Conservation (phyloP, 2,113 vertebrate species). For the Callocephalon fimbriatum region DNA sequence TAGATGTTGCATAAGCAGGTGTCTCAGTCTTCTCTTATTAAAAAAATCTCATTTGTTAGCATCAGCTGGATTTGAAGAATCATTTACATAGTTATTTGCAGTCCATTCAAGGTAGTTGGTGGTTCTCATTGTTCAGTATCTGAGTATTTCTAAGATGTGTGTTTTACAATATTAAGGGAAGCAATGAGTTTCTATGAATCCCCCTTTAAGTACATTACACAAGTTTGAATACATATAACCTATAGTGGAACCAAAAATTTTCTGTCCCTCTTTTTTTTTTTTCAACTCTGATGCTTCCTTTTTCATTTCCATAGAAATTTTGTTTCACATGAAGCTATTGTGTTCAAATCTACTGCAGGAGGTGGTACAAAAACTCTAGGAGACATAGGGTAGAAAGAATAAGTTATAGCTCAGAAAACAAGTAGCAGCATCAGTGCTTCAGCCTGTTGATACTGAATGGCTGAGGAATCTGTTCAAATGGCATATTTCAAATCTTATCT, state of each 20-base stretch:
- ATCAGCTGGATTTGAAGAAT: not conserved
- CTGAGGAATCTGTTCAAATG: not conserved
- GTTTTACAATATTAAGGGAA: not conserved
- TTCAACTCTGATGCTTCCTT: not conserved
- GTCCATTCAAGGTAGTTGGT: not conserved
- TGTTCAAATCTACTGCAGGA: not conserved
- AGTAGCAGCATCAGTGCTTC: not conserved
- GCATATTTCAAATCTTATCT: not conserved
- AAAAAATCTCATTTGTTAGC: too few species aligned
- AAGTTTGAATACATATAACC: not conserved
- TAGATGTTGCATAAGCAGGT: not conserved
- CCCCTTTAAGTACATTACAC: not conserved
- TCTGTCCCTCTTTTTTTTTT: not conserved
- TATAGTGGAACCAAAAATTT: not conserved
- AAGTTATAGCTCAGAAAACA: not conserved
- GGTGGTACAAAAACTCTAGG: not conserved
- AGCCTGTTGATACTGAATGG: not conserved
- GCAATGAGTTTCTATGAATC: not conserved
- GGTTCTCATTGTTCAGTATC: not conserved
- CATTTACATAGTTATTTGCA: not conserved
- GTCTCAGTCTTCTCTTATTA: not conserved
- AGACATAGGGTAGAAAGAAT: not conserved
- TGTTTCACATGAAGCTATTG: not conserved
- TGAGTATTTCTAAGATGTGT: not conserved
- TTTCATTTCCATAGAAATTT: not conserved